Evolutionary conservation across 2,113 vertebrate species (phyloP), one percentile per base, ranked within the genome.

Genomic region (Peromyscus leucopus): DNA sequence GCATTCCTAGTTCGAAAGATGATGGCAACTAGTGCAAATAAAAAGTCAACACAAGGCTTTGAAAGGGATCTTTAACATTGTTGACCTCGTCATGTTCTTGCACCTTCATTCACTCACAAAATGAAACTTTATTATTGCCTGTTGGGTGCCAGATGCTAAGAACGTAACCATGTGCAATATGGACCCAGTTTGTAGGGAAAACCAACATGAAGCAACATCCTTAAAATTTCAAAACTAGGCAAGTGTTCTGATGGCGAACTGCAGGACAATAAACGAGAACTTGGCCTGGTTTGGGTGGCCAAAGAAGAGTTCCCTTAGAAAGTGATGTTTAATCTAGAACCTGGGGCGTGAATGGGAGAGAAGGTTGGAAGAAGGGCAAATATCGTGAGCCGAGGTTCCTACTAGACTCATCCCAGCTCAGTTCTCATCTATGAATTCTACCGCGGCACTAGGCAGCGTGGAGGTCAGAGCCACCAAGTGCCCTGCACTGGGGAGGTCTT

Each of bases 1-100:
- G 31, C 17, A 92, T 91, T 67, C 59, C 55, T 57, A 91, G 10
- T 7, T 76, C 63, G 84, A 74, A 83, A 92, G 94, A 96, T 72
- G 28, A 65, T 8, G 16, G 19, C n/a, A 46, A 59, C 15, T n/a
- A 2, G 69, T 87, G 71, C n/a, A 39, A 94, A 71, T 80, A 69
- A 76, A 69, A 96, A 90, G 31, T 92, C 57, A 89, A 2, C 67
- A 79, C 36, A 2, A 7, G 2, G 39, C 63, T 69, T 7, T 61
- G 57, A 31, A 87, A 39, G 36, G 59, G 36, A 80, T 63, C 42
- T 80, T 85, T 55, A 75, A 36, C 22, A 61, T 31, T 8, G 46
- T 65, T 22, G 33, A 16, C n/a, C 59, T 84, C 19, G 12, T 79
- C 19, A 16, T 26, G 55, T 51, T 91, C 91, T 78, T 89, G 6